These are phyloP conservation scores for Anguilla anguilla DNA, from an alignment of 2,797 vertebrate species.

Conservation along the genomic window DNA sequence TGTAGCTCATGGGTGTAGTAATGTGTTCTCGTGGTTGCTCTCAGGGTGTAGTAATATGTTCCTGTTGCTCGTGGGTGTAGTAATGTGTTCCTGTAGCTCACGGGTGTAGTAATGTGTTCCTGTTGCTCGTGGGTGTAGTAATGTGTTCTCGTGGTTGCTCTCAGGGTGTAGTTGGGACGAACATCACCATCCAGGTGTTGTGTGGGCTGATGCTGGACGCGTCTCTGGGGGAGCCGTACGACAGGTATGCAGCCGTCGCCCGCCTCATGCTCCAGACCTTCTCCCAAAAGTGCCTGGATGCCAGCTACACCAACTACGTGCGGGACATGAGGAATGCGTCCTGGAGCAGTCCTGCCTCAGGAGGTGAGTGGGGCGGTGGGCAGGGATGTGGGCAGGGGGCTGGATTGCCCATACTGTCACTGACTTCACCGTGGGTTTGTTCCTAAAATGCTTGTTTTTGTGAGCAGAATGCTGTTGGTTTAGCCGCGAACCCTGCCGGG, in stretches of 20 bases:
- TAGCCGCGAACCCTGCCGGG: slow-evolving; percentile 38
- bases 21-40: background rate
- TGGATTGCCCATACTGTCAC: background rate
- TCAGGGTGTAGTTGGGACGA: slow-evolving; percentile 62
- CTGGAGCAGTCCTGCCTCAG: slow-evolving; percentile 65
- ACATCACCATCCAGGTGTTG: slow-evolving; percentile 70
- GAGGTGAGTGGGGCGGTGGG: slow-evolving; percentile 49
- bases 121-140: background rate
- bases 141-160: background rate
- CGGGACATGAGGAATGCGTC: slow-evolving; percentile 65
- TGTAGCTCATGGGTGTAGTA: background rate
- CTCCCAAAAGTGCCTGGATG: slow-evolving; percentile 56
- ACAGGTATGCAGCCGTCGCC: slow-evolving; percentile 59
- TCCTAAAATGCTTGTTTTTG: slow-evolving; percentile 44
- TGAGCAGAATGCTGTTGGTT: slow-evolving; percentile 31
- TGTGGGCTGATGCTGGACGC: slow-evolving; percentile 64
- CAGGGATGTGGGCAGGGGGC: background rate
- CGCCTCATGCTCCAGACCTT: slow-evolving; percentile 55
- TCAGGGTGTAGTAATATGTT: background rate
- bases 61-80: background rate
- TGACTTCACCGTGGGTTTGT: slow-evolving; percentile 25
- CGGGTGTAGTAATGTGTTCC: no score
- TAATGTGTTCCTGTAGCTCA: no score
- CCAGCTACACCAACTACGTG: slow-evolving; percentile 58
- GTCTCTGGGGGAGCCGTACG: slow-evolving; percentile 57